Evolutionary conservation across 2,888 invertebrate species (phyloP).

Genomic region (Lepidochitona cinerea): DNA sequence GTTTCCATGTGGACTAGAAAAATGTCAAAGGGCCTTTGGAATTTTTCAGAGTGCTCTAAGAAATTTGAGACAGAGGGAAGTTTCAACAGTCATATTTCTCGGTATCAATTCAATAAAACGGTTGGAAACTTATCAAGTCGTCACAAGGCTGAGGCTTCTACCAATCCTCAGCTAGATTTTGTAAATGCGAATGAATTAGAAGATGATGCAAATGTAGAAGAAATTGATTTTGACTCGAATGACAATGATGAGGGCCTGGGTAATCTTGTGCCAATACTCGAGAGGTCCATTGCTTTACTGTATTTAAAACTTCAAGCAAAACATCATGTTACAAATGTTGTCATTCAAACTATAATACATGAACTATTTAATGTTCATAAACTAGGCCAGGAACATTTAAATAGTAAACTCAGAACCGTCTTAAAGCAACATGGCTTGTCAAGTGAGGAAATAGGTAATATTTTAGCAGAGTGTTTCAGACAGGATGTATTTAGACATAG

Average conservation of each 20-base stretch:
- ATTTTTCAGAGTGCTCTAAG: not conserved
- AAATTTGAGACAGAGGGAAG: not conserved
- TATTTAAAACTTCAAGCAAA: slow-evolving; percentile 15
- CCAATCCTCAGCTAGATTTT: not conserved
- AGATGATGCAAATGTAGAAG: not conserved
- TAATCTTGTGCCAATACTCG: not conserved
- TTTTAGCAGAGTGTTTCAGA: not conserved
- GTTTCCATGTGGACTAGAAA: no score
- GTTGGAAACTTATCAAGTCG: not conserved
- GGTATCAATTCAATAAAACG: not conserved
- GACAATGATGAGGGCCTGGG: not conserved
- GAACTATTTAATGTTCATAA: not conserved
- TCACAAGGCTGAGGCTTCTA: not conserved
- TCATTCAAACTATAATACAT: slow-evolving; percentile 9
- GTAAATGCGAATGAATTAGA: not conserved
- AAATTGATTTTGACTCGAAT: not conserved
- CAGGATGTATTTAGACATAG: not conserved
- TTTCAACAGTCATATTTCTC: slow-evolving; percentile 4
- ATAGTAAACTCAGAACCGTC: not conserved
- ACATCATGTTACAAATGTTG: slow-evolving; percentile 1
- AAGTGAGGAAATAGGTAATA: not conserved
- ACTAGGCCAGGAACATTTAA: slow-evolving; percentile 9
- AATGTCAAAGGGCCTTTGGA: no score
- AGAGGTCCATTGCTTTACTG: slow-evolving; percentile 4
- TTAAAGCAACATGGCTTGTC: not conserved